Conservation (phyloP, 1,140 invertebrate species). For the Antheraea pernyi region DNA sequence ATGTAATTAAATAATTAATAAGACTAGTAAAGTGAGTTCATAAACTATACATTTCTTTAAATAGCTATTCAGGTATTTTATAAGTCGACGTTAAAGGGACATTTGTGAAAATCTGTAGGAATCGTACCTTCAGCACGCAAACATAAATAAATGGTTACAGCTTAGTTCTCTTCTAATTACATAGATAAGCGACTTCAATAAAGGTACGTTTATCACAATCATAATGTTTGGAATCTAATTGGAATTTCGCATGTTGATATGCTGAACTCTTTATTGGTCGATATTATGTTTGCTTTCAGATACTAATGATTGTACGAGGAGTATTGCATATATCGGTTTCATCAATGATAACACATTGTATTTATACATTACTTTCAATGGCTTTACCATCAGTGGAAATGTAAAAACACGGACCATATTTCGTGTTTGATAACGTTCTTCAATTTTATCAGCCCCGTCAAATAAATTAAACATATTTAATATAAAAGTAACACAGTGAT, state of each 20-base stretch:
- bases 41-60: no score
- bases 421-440: background rate
- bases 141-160: conserved; percentile 74
- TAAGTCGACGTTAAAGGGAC: no score
- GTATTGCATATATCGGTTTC: conserved; percentile 45
- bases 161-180: conserved; percentile 77
- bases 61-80: no score
- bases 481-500: conserved; percentile 1
- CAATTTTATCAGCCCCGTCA: background rate
- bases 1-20: no score
- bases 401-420: conserved; percentile 5
- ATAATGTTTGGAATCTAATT: conserved; percentile 77
- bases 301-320: conserved; percentile 57
- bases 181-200: conserved; percentile 74
- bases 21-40: no score
- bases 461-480: conserved; percentile 5
- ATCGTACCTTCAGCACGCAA: conserved; percentile 41
- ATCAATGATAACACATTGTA: conserved; percentile 10
- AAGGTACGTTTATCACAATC: conserved; percentile 73
- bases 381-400: conserved; percentile 11
- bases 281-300: conserved; percentile 76
- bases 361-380: conserved; percentile 14
- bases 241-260: conserved; percentile 78
- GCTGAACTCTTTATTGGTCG: conserved; percentile 73
- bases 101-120: background rate